These are phyloP conservation scores for Nerophis lumbriciformis DNA, from an alignment of 2,113 vertebrate genomes.

Conservation along the genomic window DNA sequence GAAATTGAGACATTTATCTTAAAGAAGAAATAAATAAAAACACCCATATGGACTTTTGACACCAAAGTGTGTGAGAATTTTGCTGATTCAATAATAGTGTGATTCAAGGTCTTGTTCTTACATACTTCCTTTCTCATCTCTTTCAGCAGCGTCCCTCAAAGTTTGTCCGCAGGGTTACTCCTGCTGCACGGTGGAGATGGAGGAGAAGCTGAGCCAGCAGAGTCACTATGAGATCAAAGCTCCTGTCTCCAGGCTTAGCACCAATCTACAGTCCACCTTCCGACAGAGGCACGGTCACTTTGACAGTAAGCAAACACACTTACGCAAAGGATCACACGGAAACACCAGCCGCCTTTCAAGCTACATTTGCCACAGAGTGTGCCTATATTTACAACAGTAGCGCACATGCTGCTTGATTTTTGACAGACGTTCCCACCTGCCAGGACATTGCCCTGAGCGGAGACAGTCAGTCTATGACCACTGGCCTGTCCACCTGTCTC, in stretches of 20 bases:
- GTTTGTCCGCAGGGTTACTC: slow-evolving; percentile 90
- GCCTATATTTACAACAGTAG: not conserved
- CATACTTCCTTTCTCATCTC: slow-evolving; percentile 22
- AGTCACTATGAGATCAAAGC: slow-evolving; percentile 88
- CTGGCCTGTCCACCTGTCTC: slow-evolving; percentile 67
- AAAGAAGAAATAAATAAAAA: too few species aligned
- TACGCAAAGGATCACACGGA: slow-evolving; percentile 18
- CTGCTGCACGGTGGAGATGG: slow-evolving; percentile 97
- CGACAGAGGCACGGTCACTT: slow-evolving; percentile 88
- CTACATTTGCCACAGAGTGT: not conserved
- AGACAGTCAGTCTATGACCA: slow-evolving; percentile 58
- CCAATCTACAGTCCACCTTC: slow-evolving; percentile 83
- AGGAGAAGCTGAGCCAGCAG: slow-evolving; percentile 91
- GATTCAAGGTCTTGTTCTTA: not conserved
- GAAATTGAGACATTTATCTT: too few species aligned
- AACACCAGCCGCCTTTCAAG: slow-evolving; percentile 1
- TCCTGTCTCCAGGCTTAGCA: slow-evolving; percentile 80
- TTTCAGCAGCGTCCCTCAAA: slow-evolving; percentile 88
- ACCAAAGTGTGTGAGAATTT: too few species aligned
- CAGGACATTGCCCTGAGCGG: slow-evolving; percentile 30
- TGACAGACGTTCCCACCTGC: slow-evolving; percentile 67
- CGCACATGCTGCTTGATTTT: slow-evolving; percentile 26
- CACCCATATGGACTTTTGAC: too few species aligned
- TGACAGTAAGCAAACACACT: slow-evolving; percentile 68
- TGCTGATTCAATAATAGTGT: not conserved